Evolutionary conservation across 2,888 invertebrate genomes (phyloP).

Genomic region (Chrysopilus asiliformis): DNA sequence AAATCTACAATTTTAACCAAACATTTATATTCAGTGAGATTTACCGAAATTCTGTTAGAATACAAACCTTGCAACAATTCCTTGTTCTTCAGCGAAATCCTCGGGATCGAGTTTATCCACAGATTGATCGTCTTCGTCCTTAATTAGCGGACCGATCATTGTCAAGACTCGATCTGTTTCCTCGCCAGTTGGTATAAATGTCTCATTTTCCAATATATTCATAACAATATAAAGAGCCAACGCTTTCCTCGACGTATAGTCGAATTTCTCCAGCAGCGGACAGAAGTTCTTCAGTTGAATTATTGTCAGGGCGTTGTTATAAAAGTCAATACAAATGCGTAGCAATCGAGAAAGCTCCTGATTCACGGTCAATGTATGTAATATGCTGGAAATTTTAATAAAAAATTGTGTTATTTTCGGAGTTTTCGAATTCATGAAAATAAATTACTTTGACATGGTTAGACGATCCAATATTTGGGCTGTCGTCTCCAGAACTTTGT

Average conservation of each 20-base stretch:
- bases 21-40: not conserved
- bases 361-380: slow-evolving; percentile 52
- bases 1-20: slow-evolving; percentile 38
- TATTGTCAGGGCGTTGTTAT: slow-evolving; percentile 80
- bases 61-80: slow-evolving; percentile 59
- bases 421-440: not conserved
- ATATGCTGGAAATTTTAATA: slow-evolving; percentile 23
- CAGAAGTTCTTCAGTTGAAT: slow-evolving; percentile 78
- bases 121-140: slow-evolving; percentile 65
- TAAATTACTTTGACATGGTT: slow-evolving; percentile 60
- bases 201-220: slow-evolving; percentile 83
- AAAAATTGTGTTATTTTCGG: not conserved
- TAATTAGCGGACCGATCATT: slow-evolving; percentile 73
- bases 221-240: slow-evolving; percentile 80
- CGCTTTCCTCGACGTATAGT: slow-evolving; percentile 72
- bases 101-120: slow-evolving; percentile 66
- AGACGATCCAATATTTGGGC: slow-evolving; percentile 81
- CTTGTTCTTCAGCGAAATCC: slow-evolving; percentile 94
- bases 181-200: slow-evolving; percentile 73
- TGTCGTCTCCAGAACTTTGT: slow-evolving; percentile 85
- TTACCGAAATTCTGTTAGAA: not conserved
- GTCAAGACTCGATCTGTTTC: slow-evolving; percentile 68
- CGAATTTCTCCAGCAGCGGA: slow-evolving; percentile 73
- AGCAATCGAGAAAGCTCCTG: slow-evolving; percentile 86
- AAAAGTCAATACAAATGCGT: slow-evolving; percentile 89